Evolutionary conservation across 2,888 invertebrate species (phyloP).

Genomic region (Peribatodes rhomboidaria): DNA sequence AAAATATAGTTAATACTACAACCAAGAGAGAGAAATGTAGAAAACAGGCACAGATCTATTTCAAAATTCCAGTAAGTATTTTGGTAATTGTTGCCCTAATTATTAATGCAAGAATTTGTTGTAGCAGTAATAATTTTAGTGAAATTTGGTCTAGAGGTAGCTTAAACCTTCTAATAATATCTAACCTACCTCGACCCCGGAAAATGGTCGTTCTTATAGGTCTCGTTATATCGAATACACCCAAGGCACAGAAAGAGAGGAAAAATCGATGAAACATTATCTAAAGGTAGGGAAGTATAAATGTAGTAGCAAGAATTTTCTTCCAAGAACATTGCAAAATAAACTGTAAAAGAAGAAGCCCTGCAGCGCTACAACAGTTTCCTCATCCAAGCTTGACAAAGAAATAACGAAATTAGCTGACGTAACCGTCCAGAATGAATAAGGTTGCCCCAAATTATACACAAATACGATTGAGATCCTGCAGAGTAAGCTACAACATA

Average conservation of each 20-base stretch:
- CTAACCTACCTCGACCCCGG: too few relatives aligned
- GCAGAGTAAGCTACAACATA: conserved; percentile 1
- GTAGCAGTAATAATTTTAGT: too few relatives aligned
- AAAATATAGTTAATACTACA: too few relatives aligned
- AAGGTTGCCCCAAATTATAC: conserved; percentile 52
- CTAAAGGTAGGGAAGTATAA: neutral
- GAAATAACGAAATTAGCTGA: conserved; percentile 51
- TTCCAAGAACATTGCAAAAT: conserved; percentile 3
- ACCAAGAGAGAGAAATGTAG: too few relatives aligned
- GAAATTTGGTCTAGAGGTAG: too few relatives aligned
- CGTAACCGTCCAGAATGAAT: conserved; percentile 56
- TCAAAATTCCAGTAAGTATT: too few relatives aligned
- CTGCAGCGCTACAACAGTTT: conserved; percentile 11
- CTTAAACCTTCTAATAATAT: too few relatives aligned
- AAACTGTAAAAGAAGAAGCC: neutral
- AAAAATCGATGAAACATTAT: neutral
- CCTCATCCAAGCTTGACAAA: conserved; percentile 17
- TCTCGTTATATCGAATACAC: too few relatives aligned
- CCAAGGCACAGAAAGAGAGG: too few relatives aligned
- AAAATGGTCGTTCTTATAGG: too few relatives aligned
- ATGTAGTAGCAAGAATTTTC: conserved; percentile 6
- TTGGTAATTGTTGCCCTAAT: too few relatives aligned
- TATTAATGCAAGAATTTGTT: neutral
- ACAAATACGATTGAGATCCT: conserved; percentile 49
- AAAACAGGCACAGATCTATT: too few relatives aligned